Percentiles rank a stretch among this genome's conserved stretches.
Evolutionary conservation across 2,113 vertebrate genomes (phyloP).

Genomic region (Calonectris borealis): DNA sequence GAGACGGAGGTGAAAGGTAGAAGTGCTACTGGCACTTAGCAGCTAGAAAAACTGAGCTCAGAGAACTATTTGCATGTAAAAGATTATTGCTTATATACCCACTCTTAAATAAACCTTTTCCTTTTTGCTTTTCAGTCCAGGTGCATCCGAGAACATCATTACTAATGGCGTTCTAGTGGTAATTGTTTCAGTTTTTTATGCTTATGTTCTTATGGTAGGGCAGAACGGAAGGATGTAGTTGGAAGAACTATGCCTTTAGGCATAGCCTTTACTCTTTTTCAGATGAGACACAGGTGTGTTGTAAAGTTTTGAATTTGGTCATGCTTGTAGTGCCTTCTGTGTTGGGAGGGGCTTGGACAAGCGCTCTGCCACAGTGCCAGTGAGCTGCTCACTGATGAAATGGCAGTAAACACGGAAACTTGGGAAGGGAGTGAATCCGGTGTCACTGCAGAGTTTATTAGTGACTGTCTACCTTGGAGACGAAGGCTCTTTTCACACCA

Average conservation of each 20-base stretch:
- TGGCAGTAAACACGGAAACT: not conserved
- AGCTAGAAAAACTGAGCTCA: not conserved
- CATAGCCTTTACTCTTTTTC: not conserved
- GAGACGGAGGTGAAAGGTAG: not conserved
- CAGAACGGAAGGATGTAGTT: not conserved
- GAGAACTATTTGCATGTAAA: not conserved
- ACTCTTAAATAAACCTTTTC: not conserved
- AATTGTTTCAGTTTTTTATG: not conserved
- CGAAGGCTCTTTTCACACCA: not conserved
- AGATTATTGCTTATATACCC: not conserved
- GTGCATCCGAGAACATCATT: conserved; percentile 47
- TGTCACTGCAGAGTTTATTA: not conserved
- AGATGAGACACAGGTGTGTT: not conserved
- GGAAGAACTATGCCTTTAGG: not conserved
- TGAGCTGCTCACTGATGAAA: not conserved
- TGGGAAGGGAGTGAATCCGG: not conserved
- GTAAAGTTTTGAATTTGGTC: not conserved
- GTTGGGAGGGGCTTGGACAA: not conserved
- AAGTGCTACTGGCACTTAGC: not conserved
- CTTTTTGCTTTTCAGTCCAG: conserved; percentile 53
- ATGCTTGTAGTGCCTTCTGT: not conserved
- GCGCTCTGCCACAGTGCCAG: not conserved
- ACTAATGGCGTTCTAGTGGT: conserved; percentile 72
- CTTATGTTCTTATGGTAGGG: not conserved
- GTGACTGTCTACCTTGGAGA: not conserved